Evolutionary conservation across 2,888 invertebrate species (phyloP), one percentile per base, ranked within the genome.

Genomic region (Parnassius apollo): DNA sequence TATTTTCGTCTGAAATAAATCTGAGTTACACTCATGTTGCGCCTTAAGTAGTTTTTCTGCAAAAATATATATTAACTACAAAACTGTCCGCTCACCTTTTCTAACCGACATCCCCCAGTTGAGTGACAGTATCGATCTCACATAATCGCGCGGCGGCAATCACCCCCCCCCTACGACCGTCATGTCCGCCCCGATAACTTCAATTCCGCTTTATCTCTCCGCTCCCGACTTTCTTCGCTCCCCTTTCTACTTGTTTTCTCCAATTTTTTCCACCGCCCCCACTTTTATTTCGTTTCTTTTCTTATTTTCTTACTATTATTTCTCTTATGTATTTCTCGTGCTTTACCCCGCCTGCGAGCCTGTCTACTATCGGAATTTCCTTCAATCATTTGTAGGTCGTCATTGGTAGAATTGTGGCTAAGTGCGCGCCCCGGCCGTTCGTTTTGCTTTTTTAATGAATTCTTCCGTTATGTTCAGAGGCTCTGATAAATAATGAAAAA

Each of bases 201-300:
- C 91, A 88, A 92, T 91, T 88, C 87, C 91, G 85, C 87, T 88
- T 89, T 92, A 91, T 92, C 91, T 89, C 85, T 83, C 82, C 81
- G 77, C 77, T 77, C 80, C 81, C 83, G 83, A 85, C 85, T 86
- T 85, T 85, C 86, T 84, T 86, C 82, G 78, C 81, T 86, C 86
- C 86, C 88, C 88, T 88, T 91, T 91, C 90, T 90, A 82, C 91
- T 88, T 88, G 86, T 89, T 90, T 88, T 89, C 87, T 85, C 81
- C 83, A 88, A 83, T 88, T 90, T 88, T 87, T 78, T 78, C 57
- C 77, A 75, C 81, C 81, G 78, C 81, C 85, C 84, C 85, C 85
- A 83, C 84, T 86, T 87, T 88, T 86, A 86, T 87, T 86, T 85
- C 83, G 79, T 83, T 84, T 82, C 82, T 83, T 85, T 85, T 77